phyloP scores from a whole-genome alignment of 2,888 invertebrate species.

The Dryocosmus kuriphilus region DNA sequence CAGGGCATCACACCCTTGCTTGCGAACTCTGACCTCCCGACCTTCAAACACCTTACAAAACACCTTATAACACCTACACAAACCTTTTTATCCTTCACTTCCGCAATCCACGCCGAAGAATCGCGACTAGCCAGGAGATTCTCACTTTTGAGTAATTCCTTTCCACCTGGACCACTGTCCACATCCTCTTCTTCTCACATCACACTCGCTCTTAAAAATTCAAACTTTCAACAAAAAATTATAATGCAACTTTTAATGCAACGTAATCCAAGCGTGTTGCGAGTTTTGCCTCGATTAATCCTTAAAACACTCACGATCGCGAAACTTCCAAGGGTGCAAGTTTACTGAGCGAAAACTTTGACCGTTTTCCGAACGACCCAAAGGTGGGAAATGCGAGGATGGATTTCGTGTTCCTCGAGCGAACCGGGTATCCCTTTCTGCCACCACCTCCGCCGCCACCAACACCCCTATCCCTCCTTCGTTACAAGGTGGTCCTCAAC shows the following conservation, averaged over 20 bases:
- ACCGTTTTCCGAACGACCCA: constrained; percentile 56
- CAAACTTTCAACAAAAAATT: neutral
- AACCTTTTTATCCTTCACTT: constrained; percentile 34
- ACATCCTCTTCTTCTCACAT: neutral
- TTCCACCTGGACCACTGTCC: constrained; percentile 3
- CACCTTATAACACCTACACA: too few species aligned
- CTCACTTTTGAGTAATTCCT: neutral
- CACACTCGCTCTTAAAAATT: neutral
- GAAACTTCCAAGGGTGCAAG: neutral
- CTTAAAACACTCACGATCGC: constrained; percentile 38
- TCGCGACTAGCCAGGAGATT: neutral
- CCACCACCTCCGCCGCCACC: constrained; percentile 36
- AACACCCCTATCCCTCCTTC: constrained; percentile 66
- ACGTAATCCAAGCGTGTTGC: neutral
- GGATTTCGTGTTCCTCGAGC: constrained; percentile 55
- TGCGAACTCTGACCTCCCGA: constrained; percentile 63
- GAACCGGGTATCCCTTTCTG: constrained; percentile 54
- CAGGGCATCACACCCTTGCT: constrained; percentile 73
- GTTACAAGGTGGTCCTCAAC: constrained; percentile 74
- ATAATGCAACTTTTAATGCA: neutral
- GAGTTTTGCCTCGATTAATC: constrained; percentile 13
- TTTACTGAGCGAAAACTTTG: constrained; percentile 43
- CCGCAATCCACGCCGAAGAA: neutral
- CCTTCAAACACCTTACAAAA: too few species aligned
- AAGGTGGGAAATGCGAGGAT: constrained; percentile 62